Percentiles rank a stretch among this genome's conserved stretches.
phyloP scores from a whole-genome alignment of 1,140 invertebrate species.

The Tyrophagus putrescentiae region DNA sequence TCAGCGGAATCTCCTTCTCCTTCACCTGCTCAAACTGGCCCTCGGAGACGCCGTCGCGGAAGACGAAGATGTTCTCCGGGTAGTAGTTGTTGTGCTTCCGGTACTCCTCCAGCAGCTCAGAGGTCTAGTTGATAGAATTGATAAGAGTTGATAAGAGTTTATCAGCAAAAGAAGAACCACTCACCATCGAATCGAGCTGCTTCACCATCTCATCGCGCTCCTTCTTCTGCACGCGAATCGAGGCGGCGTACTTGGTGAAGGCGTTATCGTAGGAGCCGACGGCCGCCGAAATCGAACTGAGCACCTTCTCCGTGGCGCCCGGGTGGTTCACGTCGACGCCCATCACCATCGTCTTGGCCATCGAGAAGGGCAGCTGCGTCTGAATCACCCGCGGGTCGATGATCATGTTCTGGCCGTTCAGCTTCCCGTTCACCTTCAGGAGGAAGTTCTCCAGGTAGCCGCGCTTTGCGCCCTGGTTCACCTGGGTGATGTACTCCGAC shows the following conservation, averaged over 20 bases:
- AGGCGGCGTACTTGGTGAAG: slow-evolving; percentile 21
- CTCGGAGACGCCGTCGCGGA: slow-evolving; percentile 37
- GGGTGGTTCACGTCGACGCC: slow-evolving; percentile 24
- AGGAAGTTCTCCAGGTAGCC: slow-evolving; percentile 53
- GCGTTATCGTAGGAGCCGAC: slow-evolving; percentile 18
- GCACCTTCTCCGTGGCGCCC: background rate
- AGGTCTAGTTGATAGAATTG: slow-evolving; percentile 33
- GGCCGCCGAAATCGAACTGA: slow-evolving; percentile 11
- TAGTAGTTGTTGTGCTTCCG: background rate
- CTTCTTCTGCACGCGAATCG: slow-evolving; percentile 18
- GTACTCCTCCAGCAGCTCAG: slow-evolving; percentile 37
- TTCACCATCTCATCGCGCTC: slow-evolving; percentile 23
- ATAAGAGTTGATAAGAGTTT: background rate
- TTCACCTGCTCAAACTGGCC: slow-evolving; percentile 34
- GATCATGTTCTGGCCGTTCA: slow-evolving; percentile 64
- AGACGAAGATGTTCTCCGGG: slow-evolving; percentile 34
- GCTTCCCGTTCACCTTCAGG: slow-evolving; percentile 69
- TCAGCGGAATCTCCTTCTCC: slow-evolving; percentile 24
- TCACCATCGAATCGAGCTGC: slow-evolving; percentile 53
- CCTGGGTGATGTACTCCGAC: slow-evolving; percentile 41
- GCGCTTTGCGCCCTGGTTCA: slow-evolving; percentile 24
- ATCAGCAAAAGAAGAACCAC: slow-evolving; percentile 42
- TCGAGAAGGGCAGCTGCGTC: slow-evolving; percentile 27
- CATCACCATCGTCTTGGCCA: slow-evolving; percentile 16
- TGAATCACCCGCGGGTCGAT: slow-evolving; percentile 32